Conservation (phyloP, 2,888 invertebrate species). For the Drosophila macrospina region DNA sequence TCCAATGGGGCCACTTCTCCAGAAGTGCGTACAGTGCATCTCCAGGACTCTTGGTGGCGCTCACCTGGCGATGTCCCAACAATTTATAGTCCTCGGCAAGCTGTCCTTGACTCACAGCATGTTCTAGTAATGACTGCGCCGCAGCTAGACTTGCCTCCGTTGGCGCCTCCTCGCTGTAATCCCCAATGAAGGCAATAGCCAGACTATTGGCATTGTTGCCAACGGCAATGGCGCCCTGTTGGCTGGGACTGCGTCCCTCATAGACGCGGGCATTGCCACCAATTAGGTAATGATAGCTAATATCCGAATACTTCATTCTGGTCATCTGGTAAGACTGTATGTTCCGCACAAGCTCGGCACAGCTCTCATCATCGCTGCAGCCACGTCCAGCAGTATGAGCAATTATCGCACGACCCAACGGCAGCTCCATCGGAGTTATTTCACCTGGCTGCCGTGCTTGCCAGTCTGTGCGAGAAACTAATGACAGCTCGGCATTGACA, state of each 20-base stretch:
- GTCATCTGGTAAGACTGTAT: conserved; percentile 90
- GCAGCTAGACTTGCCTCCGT: conserved; percentile 87
- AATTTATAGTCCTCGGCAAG: conserved; percentile 88
- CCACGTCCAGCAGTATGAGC: conserved; percentile 88
- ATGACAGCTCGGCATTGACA: conserved; percentile 60
- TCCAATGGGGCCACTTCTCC: conserved; percentile 89
- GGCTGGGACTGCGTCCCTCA: conserved; percentile 90
- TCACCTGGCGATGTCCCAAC: conserved; percentile 89
- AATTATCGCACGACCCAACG: conserved; percentile 87
- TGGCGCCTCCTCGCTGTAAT: conserved; percentile 87
- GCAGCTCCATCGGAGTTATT: conserved; percentile 84
- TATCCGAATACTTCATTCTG: conserved; percentile 87
- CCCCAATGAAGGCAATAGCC: conserved; percentile 90
- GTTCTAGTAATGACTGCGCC: conserved; percentile 87
- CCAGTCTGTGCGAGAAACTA: conserved; percentile 88
- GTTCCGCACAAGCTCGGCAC: conserved; percentile 86
- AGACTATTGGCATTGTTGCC: conserved; percentile 89
- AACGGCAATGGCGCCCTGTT: conserved; percentile 89
- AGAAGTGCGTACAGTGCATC: conserved; percentile 88
- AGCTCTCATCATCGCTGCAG: conserved; percentile 86
- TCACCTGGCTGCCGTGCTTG: conserved; percentile 87
- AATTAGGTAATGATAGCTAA: conserved; percentile 91
- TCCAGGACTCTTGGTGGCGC: conserved; percentile 90
- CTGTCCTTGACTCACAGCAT: conserved; percentile 87
- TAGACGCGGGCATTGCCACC: conserved; percentile 91